Evolutionary conservation across 1,140 invertebrate genomes (phyloP).

Genomic region (Nymphalis io): DNA sequence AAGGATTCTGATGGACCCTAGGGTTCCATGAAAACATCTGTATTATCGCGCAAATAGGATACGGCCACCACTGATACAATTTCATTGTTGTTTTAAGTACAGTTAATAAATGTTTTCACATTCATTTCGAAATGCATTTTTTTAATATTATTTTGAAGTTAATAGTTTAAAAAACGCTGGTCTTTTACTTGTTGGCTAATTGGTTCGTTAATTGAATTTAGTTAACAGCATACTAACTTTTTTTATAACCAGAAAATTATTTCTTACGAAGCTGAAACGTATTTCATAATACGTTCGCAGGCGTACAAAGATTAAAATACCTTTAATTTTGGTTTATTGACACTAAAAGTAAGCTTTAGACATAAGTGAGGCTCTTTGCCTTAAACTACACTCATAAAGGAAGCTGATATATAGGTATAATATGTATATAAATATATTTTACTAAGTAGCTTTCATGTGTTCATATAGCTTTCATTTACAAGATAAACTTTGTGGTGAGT

Average conservation of each 20-base stretch:
- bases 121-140: no score
- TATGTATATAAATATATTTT: no score
- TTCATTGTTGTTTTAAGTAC: no score
- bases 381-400: not conserved
- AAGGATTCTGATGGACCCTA: no score
- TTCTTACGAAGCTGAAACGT: conserved; percentile 47
- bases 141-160: no score
- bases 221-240: conserved; percentile 45
- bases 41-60: no score
- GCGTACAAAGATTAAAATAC: conserved; percentile 47
- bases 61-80: no score
- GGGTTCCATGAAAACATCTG: no score
- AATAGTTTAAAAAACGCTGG: no score
- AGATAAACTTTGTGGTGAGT: no score
- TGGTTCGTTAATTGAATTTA: conserved; percentile 54
- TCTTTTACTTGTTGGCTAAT: no score
- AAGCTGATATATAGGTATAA: not conserved
- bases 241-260: conserved; percentile 59
- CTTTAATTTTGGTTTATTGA: conserved; percentile 52
- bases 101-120: no score
- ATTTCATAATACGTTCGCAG: conserved; percentile 45
- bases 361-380: conserved; percentile 25
- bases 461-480: not conserved
- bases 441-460: not conserved
- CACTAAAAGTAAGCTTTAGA: conserved; percentile 47